Conservation (phyloP, 2,113 vertebrate genomes). For the Megaceryle torquata region DNA sequence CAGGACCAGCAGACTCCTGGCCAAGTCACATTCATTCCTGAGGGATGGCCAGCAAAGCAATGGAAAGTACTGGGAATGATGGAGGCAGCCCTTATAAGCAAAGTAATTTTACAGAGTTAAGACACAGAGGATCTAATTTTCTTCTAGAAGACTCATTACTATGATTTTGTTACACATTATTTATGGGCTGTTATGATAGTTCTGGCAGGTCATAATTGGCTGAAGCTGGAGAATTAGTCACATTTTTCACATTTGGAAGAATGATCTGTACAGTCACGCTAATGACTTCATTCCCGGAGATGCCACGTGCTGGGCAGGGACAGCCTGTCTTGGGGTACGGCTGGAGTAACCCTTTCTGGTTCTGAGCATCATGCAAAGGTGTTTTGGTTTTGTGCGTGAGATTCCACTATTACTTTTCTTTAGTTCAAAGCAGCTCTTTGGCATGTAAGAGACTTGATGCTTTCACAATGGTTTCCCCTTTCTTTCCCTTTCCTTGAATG, state of each 20-base stretch:
- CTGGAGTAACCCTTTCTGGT: not conserved
- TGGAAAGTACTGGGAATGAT: not conserved
- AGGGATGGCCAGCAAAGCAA: not conserved
- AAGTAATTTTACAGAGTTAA: slow-evolving; percentile 6
- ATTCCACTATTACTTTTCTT: not conserved
- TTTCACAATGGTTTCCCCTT: not conserved
- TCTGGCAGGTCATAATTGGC: slow-evolving; percentile 64
- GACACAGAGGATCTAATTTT: slow-evolving; percentile 46
- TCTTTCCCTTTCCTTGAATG: not conserved
- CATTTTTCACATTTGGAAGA: slow-evolving; percentile 57
- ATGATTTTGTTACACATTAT: slow-evolving; percentile 51
- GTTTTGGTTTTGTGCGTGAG: not conserved
- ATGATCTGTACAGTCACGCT: slow-evolving; percentile 19
- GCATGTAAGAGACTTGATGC: not conserved
- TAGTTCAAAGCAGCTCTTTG: not conserved
- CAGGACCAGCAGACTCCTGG: not conserved
- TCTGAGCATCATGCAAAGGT: not conserved
- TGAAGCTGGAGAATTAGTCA: slow-evolving; percentile 56
- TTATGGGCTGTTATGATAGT: slow-evolving; percentile 61
- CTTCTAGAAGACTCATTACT: slow-evolving; percentile 44
- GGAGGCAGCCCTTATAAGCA: not conserved
- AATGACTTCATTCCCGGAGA: slow-evolving; percentile 50
- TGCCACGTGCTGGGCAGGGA: not conserved
- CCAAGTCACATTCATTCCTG: not conserved
- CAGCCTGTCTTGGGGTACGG: not conserved